Evolutionary conservation across 2,888 invertebrate genomes (phyloP), one percentile per base, ranked within the genome.

Genomic region (Perizoma affinitatum): DNA sequence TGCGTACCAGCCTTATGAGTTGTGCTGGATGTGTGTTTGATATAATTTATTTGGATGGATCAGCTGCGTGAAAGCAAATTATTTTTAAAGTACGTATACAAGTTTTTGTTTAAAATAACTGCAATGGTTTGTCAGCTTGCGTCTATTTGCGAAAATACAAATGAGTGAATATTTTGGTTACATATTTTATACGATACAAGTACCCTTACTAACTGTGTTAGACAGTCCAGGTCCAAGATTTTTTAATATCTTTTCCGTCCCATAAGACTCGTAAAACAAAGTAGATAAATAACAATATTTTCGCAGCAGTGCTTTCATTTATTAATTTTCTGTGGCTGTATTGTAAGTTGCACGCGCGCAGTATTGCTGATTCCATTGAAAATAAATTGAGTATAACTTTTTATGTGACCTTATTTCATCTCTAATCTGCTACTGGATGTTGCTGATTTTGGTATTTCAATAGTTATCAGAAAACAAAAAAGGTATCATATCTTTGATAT

Each of bases 251-350:
- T 38, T 4, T 38, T 38, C 38, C 7, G 38, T 38, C 6, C 7
- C 38, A 38, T 38, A 38, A 22, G 22, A 7, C 38, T 22, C 10
- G 8, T 46, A 51, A 57, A 35, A 46, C 9, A 52, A 52, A 52
- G 47, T 41, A 51, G 38, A 47, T 52, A 36, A 47, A 46, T n/a
- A 42, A 35, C 46, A 42, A 40, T 35, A 46, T n/a, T 46, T 34
- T n/a, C 5, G 35, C 46, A 6, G 22, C 22, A 22, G 34, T 11
- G 66, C 69, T 76, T 78, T 74, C 79, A 74, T 79, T 80, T 88
- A 87, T 86, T 88, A 87, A 87, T 86, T 87, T 88, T 85, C 79
- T 80, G 84, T 75, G 76, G 87, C 88, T 86, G 88, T 88, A 86
- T 85, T n/a, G n/a, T n/a, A n/a, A n/a, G 86, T 85, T 87, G 87